Base-by-base conservation (phyloP, 2,888 invertebrate species). In the Hyppa rectilinea region DNA sequence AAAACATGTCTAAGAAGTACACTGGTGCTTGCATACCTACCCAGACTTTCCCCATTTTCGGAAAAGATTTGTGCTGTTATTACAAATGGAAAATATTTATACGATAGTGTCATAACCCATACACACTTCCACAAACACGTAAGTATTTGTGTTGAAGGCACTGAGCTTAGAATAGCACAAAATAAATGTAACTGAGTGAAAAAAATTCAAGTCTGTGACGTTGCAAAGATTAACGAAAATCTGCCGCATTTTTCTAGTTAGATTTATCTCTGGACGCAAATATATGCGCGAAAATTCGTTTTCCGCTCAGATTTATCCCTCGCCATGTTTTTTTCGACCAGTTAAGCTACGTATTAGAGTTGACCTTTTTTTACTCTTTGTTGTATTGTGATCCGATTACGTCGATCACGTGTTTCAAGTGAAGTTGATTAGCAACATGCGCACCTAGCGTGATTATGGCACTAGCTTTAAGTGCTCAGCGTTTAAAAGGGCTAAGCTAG, bases 391-490 rank as follows among this genome's bases (percentile, higher is more conserved):
- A 14, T 58, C 31, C 9, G 60, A 66, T 73, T 63, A 60, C 60
- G 59, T 67, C 45, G 73, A 40, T 77, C 73, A 80, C 76, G 59
- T 80, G 80, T 68, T 67, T 26, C 31, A 47, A 61, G 31, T 53
- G 23, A 49, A 77, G 65, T 77, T 64, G 59, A 81, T 70, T 69
- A 60, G 62, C 26, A 52, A 53, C 78, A 81, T 77, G 73, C 69
- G 60, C 50, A 49, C 20, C 23, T 14, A 29, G 56, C 81, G 73
- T 80, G 81, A 68, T 77, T 47, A 31, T 65, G 62, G 58, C 34
- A 31, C 40, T 38, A 38, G 43, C 26, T 67, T 31, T 59, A 49
- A 58, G 31, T 55, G 26, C 49, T 31, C 58, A 45, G 36, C 6
- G n/a, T 23, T 36, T 2, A 34, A 43, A 23, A 74, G 58, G 40